Conservation (phyloP, 2,888 invertebrate species). For the Mongoloraphidia duomilia region DNA sequence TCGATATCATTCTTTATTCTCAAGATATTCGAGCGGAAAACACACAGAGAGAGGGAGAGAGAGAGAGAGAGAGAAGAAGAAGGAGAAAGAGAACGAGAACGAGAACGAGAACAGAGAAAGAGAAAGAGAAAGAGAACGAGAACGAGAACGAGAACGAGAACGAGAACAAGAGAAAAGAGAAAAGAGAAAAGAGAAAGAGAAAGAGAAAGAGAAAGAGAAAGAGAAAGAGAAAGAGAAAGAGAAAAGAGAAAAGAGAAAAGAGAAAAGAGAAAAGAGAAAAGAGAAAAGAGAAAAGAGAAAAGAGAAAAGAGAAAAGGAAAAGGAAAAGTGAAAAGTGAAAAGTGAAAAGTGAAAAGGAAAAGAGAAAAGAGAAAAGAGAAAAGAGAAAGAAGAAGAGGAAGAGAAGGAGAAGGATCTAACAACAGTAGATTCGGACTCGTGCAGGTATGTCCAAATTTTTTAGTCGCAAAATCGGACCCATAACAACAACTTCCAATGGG, state of each 20-base stretch:
- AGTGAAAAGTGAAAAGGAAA: background rate
- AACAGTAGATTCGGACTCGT: background rate
- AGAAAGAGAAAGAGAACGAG: too few species aligned
- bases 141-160: too few species aligned
- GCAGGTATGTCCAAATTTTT: too few species aligned
- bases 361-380: background rate
- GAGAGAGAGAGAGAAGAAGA: background rate
- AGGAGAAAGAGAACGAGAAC: too few species aligned
- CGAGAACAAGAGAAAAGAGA: background rate
- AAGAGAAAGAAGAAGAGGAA: slow-evolving; percentile 1
- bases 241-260: background rate
- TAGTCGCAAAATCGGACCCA: too few species aligned
- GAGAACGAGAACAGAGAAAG: too few species aligned
- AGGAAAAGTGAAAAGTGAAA: background rate
- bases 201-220: background rate
- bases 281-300: background rate
- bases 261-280: background rate
- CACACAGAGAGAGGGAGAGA: slow-evolving; percentile 1
- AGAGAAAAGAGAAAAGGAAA: background rate
- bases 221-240: background rate
- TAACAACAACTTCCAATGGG: too few species aligned
- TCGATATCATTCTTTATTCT: too few species aligned
- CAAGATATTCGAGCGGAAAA: too few species aligned
- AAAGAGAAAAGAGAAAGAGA: slow-evolving; percentile 2
- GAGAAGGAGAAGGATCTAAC: slow-evolving; percentile 7